phyloP scores from a whole-genome alignment of 2,888 invertebrate species.

The Corythucha ciliata region DNA sequence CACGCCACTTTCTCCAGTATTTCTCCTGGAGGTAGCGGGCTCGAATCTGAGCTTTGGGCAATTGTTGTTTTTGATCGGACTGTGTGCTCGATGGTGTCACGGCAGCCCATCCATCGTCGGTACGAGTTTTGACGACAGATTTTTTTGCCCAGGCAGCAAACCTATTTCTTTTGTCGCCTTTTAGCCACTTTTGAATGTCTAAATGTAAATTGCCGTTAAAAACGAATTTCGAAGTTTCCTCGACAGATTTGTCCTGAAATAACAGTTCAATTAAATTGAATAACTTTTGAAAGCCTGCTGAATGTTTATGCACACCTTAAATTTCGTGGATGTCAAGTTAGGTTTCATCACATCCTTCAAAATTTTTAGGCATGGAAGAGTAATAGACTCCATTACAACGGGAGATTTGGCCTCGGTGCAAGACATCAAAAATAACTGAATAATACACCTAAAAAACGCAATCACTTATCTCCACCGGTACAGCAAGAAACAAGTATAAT shows the following conservation, averaged over 20 bases:
- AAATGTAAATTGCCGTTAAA: constrained; percentile 56
- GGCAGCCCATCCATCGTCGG: too few species aligned
- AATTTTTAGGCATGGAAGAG: constrained; percentile 86
- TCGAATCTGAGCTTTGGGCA: constrained; percentile 31
- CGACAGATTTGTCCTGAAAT: constrained; percentile 44
- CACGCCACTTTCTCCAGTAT: constrained; percentile 61
- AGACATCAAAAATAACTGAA: constrained; percentile 75
- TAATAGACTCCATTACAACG: constrained; percentile 80
- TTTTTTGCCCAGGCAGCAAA: constrained; percentile 63
- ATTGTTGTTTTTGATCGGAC: too few species aligned
- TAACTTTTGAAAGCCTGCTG: constrained; percentile 1
- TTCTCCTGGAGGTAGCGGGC: constrained; percentile 58
- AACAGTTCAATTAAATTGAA: too few species aligned
- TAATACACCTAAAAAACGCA: constrained; percentile 58
- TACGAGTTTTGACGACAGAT: constrained; percentile 40
- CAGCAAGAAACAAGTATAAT: background rate
- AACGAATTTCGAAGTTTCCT: constrained; percentile 47
- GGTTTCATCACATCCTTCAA: constrained; percentile 73
- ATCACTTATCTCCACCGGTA: background rate
- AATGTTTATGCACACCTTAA: constrained; percentile 42
- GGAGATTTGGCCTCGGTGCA: constrained; percentile 68
- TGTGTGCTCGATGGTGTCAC: too few species aligned
- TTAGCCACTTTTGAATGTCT: constrained; percentile 64
- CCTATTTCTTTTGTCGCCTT: constrained; percentile 57
- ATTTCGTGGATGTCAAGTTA: constrained; percentile 47